These are phyloP conservation scores for Coptodon rendalli DNA, from an alignment of 2,113 vertebrate genomes.

Conservation along the genomic window DNA sequence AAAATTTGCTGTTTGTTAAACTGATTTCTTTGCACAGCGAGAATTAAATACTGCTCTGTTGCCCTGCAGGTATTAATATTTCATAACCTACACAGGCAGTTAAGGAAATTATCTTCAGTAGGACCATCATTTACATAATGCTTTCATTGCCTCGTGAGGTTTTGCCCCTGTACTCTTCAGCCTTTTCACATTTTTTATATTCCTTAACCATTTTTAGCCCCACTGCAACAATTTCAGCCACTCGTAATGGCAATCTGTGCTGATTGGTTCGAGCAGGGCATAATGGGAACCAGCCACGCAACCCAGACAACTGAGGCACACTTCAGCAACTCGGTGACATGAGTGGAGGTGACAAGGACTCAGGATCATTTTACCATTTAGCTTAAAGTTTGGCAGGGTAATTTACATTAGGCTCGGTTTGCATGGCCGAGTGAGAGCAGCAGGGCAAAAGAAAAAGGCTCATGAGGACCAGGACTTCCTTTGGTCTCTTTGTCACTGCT, in stretches of 20 bases:
- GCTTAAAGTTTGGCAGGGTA: slow-evolving; percentile 57
- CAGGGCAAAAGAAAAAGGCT: neutral
- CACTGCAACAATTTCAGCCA: slow-evolving; percentile 1
- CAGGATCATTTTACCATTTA: slow-evolving; percentile 71
- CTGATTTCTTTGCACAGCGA: neutral
- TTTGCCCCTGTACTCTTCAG: neutral
- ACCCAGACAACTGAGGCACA: slow-evolving; percentile 49
- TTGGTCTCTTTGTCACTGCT: slow-evolving; percentile 30
- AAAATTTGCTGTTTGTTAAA: neutral
- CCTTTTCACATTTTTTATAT: neutral
- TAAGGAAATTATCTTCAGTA: neutral
- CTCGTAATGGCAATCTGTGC: slow-evolving; percentile 33
- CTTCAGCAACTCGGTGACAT: slow-evolving; percentile 62
- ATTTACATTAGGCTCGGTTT: slow-evolving; percentile 64
- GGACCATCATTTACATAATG: neutral
- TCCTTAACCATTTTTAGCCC: neutral
- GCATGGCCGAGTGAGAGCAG: slow-evolving; percentile 42
- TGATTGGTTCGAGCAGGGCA: slow-evolving; percentile 47
- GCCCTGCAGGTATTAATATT: neutral
- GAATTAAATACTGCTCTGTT: neutral
- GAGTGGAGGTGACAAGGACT: slow-evolving; percentile 71
- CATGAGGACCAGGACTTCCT: slow-evolving; percentile 25
- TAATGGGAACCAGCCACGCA: slow-evolving; percentile 66
- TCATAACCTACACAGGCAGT: neutral
- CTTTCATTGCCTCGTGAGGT: neutral